Percentiles rank a stretch among this genome's conserved stretches.
phyloP scores from a whole-genome alignment of 2,797 vertebrate species.

The Taenioides sp. region DNA sequence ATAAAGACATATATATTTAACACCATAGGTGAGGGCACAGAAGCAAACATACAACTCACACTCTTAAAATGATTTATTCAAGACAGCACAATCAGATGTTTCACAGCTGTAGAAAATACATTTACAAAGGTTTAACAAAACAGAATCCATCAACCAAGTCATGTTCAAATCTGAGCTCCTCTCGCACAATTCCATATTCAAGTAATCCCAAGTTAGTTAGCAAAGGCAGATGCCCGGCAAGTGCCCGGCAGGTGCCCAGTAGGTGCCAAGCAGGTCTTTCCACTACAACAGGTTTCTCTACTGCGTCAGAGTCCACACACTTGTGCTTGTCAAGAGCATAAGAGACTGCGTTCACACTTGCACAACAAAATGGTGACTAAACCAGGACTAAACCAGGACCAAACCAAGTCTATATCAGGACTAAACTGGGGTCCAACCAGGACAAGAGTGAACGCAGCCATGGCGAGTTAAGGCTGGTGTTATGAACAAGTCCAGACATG shows the following conservation, averaged over 20 bases:
- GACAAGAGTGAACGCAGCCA: background rate
- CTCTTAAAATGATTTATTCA: conserved; percentile 72
- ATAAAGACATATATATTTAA: too few species aligned
- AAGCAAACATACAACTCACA: conserved; percentile 1
- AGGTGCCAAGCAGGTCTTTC: conserved; percentile 21
- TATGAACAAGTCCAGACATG: conserved; percentile 27
- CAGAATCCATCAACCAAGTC: conserved; percentile 18
- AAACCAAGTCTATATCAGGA: too few species aligned
- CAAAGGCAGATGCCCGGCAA: conserved; percentile 30
- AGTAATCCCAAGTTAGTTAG: conserved; percentile 70
- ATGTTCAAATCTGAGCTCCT: conserved; percentile 45
- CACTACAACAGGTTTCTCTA: too few species aligned
- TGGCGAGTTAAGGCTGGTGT: conserved; percentile 52
- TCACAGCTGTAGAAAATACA: conserved; percentile 74
- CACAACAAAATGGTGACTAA: too few species aligned
- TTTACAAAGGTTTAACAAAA: conserved; percentile 70
- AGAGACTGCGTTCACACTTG: background rate
- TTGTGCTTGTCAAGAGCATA: background rate
- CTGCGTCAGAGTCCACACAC: conserved; percentile 1
- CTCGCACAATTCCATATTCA: conserved; percentile 60
- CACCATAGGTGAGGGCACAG: too few species aligned
- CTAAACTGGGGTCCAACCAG: too few species aligned
- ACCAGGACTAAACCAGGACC: too few species aligned
- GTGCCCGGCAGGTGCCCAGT: conserved; percentile 37
- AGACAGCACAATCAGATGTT: conserved; percentile 60